Evolutionary conservation across 37 sponge, comb jelly and placozoan genomes (phyloP).

Genomic region (Cladorhizidae sp.): DNA sequence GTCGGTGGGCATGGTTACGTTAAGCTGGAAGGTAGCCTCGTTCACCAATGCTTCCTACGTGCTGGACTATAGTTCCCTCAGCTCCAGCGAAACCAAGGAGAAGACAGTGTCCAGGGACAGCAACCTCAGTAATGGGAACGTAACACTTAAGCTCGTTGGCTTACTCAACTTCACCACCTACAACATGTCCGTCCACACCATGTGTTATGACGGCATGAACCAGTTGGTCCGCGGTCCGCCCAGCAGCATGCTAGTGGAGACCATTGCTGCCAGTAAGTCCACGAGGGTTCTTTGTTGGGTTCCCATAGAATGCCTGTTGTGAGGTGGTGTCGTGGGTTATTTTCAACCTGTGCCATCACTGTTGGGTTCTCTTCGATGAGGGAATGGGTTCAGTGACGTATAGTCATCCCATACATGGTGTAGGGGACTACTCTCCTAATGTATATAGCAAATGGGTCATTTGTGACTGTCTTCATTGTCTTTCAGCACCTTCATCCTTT

Average conservation of each 20-base stretch:
- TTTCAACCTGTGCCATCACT: too few relatives aligned
- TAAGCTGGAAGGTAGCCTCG: not conserved
- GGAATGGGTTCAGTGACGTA: too few relatives aligned
- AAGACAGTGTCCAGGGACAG: not conserved
- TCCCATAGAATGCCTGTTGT: too few relatives aligned
- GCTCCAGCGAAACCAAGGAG: not conserved
- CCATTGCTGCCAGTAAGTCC: not conserved
- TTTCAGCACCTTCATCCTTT: too few relatives aligned
- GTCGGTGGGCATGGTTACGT: not conserved
- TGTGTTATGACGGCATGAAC: not conserved
- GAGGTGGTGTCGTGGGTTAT: too few relatives aligned
- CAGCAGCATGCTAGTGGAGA: not conserved
- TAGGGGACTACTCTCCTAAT: too few relatives aligned
- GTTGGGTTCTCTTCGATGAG: too few relatives aligned
- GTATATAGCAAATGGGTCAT: too few relatives aligned
- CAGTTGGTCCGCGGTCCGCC: not conserved
- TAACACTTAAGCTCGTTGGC: not conserved
- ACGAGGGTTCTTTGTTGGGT: too few relatives aligned
- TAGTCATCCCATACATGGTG: too few relatives aligned
- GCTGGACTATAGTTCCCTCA: not conserved
- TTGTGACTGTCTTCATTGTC: too few relatives aligned
- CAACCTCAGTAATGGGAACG: not conserved
- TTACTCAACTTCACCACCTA: slow-evolving; percentile 1
- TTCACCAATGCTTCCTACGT: not conserved
- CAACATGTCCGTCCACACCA: not conserved